Evolutionary conservation across 1,140 invertebrate species (phyloP).

Genomic region (Drosophila fuyamai): DNA sequence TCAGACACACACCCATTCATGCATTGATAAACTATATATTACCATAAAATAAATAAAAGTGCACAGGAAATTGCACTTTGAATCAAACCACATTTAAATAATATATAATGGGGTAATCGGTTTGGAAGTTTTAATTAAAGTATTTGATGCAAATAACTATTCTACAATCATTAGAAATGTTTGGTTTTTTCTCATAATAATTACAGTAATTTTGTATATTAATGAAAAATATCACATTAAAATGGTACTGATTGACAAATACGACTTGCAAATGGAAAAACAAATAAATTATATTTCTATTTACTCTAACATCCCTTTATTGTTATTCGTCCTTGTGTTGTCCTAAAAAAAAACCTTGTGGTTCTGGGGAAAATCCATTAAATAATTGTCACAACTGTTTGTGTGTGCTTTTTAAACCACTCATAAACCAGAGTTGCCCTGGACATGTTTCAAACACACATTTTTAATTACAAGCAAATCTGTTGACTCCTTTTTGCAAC

Average conservation of each 20-base stretch:
- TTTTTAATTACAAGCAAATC: slow-evolving; percentile 57
- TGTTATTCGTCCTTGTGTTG: too few species aligned
- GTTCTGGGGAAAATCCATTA: background rate
- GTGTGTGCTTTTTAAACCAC: slow-evolving; percentile 13
- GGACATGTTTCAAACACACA: slow-evolving; percentile 11
- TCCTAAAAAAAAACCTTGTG: background rate
- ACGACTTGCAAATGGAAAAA: background rate
- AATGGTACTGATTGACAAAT: background rate
- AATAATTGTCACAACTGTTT: slow-evolving; percentile 21
- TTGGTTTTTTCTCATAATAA: too few species aligned
- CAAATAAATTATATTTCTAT: background rate
- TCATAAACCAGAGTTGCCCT: slow-evolving; percentile 18
- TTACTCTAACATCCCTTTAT: background rate
- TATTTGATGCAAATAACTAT: too few species aligned
- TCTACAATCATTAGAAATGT: background rate
- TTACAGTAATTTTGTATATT: background rate
- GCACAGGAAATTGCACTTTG: background rate
- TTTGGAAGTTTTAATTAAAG: background rate
- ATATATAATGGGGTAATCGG: background rate
- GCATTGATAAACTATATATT: background rate
- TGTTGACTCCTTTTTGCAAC: slow-evolving; percentile 34
- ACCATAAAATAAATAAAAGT: slow-evolving; percentile 17
- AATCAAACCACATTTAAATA: background rate
- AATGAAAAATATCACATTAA: background rate
- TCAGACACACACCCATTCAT: background rate